Base-by-base conservation (phyloP, 1,140 invertebrate genomes). In the Magallana gigas region DNA sequence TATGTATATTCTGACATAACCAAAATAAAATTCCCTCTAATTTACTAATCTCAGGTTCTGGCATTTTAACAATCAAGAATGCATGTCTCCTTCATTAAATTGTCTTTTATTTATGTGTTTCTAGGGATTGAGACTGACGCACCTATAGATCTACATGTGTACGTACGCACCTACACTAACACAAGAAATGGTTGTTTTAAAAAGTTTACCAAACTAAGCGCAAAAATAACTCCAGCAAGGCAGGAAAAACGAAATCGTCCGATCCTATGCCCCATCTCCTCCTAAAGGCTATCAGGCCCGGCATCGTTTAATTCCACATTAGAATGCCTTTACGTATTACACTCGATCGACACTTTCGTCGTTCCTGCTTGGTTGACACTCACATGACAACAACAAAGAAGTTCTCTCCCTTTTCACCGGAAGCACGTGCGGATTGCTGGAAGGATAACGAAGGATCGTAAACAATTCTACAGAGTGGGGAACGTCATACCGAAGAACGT, bases 231-330 rank as follows among this genome's bases (percentile, higher is more conserved):
- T 94, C 93, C 29, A 85, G 86, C 83, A 92, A 56, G 18, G 87
- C 92, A 36, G 93, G 92, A 83, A 91, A 93, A 8, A 94, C 93
- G 83, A 94, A 92, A 87, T 94, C 93, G 87, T 94, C 93, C 81
- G 92, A 93, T 8, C 90, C 92, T 62, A 94, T 90, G 12, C 88
- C 89, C 93, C 93, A 94, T 76, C 91, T 88, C 29, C 93, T 87
- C 11, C 87, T 90, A 87, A 93, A 94, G 23, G 91, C 82, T 18
- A 90, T 87, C 12, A 94, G 68, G 29, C 91, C 92, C 8, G 93
- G 93, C 93, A 94, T 94, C 80, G 14, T 86, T 85, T 86, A 36
- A n/a, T 57, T 60, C 57, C 36, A 11, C 14, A 48, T 56, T 11
- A 36, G 56, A 8, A 8, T 48, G 36, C 36, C 36, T 4, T 48